A percentile compares a stretch with the other conserved stretches of the same genome.
Evolutionary conservation across 1,140 invertebrate genomes (phyloP).

Genomic region (Branchinecta lindahli): DNA sequence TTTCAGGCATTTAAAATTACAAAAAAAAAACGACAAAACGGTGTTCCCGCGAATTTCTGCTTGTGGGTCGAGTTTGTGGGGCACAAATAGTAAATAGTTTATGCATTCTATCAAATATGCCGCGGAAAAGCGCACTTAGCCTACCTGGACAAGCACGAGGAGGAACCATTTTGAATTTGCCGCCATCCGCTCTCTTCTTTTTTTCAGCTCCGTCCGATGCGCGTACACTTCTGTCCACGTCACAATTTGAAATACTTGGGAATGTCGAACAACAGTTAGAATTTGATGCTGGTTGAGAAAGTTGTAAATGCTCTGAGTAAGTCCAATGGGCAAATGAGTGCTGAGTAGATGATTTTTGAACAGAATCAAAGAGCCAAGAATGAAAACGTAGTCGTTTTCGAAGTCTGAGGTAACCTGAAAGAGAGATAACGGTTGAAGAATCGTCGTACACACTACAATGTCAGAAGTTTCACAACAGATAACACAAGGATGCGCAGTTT

Average conservation of each 20-base stretch:
- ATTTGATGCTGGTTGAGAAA: not conserved
- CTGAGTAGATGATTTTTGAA: not conserved
- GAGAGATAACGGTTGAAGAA: not conserved
- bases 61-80: no score
- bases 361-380: not conserved
- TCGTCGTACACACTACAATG: no score
- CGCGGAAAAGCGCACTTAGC: not conserved
- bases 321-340: not conserved
- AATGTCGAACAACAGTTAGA: conserved; percentile 1
- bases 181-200: not conserved
- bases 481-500: no score
- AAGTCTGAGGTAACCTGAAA: conserved; percentile 5
- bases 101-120: no score
- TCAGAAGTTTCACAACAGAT: no score
- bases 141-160: not conserved
- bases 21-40: no score
- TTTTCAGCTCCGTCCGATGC: not conserved
- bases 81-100: no score
- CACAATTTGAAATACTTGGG: conserved; percentile 2
- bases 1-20: no score
- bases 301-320: conserved; percentile 1
- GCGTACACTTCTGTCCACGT: not conserved
- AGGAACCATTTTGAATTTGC: not conserved
- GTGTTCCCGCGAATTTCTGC: no score
- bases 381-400: not conserved